Evolutionary conservation across 1,140 invertebrate genomes (phyloP).

Genomic region (Dendrolimus kikuchii): DNA sequence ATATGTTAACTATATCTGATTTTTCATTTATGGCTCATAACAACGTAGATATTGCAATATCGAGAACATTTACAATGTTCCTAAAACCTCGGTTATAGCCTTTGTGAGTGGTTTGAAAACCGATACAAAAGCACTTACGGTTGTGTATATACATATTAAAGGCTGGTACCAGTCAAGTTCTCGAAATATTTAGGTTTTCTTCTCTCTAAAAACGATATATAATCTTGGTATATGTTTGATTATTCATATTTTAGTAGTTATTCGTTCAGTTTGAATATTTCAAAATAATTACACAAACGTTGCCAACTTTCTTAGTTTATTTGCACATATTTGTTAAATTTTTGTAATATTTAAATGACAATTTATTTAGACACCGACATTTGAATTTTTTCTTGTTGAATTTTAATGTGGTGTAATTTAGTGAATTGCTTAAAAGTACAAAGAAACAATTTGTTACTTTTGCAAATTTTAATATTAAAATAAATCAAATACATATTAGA

Average conservation of each 20-base stretch:
- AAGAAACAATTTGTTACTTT: slow-evolving; percentile 74
- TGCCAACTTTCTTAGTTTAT: slow-evolving; percentile 70
- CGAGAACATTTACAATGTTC: too few species aligned
- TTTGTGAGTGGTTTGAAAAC: too few species aligned
- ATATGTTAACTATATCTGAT: too few species aligned
- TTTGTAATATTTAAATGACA: slow-evolving; percentile 60
- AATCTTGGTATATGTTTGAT: slow-evolving; percentile 52
- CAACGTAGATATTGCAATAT: too few species aligned
- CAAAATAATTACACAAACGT: slow-evolving; percentile 66
- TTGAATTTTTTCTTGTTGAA: slow-evolving; percentile 67
- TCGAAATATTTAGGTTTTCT: too few species aligned
- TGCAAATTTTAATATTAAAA: slow-evolving; percentile 70
- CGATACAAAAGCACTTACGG: too few species aligned
- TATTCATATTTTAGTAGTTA: slow-evolving; percentile 68
- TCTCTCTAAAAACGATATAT: slow-evolving; percentile 17
- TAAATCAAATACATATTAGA: slow-evolving; percentile 67
- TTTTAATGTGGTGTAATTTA: slow-evolving; percentile 71
- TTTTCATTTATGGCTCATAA: too few species aligned
- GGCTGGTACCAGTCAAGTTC: too few species aligned
- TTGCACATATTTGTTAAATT: slow-evolving; percentile 72
- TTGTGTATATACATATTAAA: too few species aligned
- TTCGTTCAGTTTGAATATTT: slow-evolving; percentile 59
- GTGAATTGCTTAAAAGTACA: slow-evolving; percentile 74
- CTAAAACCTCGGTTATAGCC: too few species aligned
- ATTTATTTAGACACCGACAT: slow-evolving; percentile 69